Percentiles rank a stretch among this genome's conserved stretches.
These are phyloP conservation scores for Caenorhabditis imperialis DNA, from an alignment of 2,888 invertebrate species.

Conservation along the genomic window DNA sequence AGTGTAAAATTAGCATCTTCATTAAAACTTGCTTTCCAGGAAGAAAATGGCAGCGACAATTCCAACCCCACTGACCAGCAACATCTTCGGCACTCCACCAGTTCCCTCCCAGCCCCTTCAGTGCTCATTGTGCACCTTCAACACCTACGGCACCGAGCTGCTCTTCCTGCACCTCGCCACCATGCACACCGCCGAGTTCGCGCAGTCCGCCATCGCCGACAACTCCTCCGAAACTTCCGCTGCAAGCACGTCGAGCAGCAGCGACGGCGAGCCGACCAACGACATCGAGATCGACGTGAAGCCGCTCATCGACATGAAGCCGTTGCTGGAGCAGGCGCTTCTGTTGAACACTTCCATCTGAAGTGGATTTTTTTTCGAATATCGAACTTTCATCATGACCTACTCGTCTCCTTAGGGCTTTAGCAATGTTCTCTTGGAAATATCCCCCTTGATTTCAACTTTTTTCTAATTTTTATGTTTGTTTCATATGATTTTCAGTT, in stretches of 20 bases:
- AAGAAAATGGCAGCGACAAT: too few relatives aligned
- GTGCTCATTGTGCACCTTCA: constrained; percentile 52
- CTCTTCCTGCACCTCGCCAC: constrained; percentile 56
- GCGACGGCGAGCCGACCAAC: constrained; percentile 32
- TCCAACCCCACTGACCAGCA: too few relatives aligned
- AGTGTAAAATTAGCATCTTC: too few relatives aligned
- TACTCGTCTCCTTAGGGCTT: constrained; percentile 16
- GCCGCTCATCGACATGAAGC: constrained; percentile 35
- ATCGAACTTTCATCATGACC: constrained; percentile 1
- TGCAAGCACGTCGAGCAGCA: constrained; percentile 25
- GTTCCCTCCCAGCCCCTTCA: constrained; percentile 25
- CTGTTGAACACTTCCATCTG: constrained; percentile 21
- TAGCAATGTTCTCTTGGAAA: constrained; percentile 6
- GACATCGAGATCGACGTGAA: constrained; percentile 30
- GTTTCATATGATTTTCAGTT: too few relatives aligned
- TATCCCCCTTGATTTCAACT: too few relatives aligned
- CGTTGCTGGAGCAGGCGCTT: constrained; percentile 21
- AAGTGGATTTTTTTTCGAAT: not conserved
- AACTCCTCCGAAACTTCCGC: constrained; percentile 19
- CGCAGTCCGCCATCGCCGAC: constrained; percentile 17
- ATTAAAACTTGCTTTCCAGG: too few relatives aligned
- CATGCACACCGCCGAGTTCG: constrained; percentile 38
- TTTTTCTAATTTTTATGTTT: too few relatives aligned
- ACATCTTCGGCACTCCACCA: too few relatives aligned
- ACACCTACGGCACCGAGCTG: constrained; percentile 41